Evolutionary conservation across 2,113 vertebrate genomes (phyloP), one percentile per base, ranked within the genome.

Genomic region (Triplophysa tibetana): DNA sequence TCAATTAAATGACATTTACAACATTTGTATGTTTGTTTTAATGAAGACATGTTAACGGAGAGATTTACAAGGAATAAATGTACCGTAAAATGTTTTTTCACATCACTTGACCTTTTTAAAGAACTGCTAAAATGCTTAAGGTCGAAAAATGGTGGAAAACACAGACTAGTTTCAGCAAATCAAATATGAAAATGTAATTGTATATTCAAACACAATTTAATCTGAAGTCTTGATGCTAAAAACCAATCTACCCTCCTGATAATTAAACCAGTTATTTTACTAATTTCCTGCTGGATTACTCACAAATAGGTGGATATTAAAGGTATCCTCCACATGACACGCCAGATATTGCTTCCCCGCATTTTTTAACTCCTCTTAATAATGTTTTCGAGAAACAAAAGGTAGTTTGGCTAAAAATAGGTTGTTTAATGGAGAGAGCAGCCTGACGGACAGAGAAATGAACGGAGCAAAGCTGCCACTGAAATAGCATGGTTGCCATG

Each of bases 401-500:
- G 70, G 74, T 73, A 81, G 23, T 41, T 48, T 69, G 33, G 65
- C 80, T 87, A 87, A 87, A 89, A 87, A 89, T 89, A 89, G 82
- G 74, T 24, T 21, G 54, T 80, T 81, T 80, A 58, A 78, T 67
- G 74, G 75, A 79, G 76, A 73, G 58, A 74, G 56, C 56, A 58
- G 77, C 80, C 84, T 81, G 82, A 83, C 66, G 82, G 72, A 54
- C 62, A 17, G 50, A 76, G 69, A 70, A 45, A 74, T 48, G 43
- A 45, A 45, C 8, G 33, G 79, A 68, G 70, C 61, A 67, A 82
- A 3, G 19, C 43, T 77, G 83, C 75, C 75, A 61, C 80, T 75
- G 86, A 89, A 87, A 85, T 82, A 88, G 80, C 75, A 54, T 33
- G 50, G 90, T 90, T 89, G 78, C 87, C 85, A 86, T 78, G 87